Conservation (phyloP, 2,888 invertebrate genomes). For the Lepidochrysops patricia region DNA sequence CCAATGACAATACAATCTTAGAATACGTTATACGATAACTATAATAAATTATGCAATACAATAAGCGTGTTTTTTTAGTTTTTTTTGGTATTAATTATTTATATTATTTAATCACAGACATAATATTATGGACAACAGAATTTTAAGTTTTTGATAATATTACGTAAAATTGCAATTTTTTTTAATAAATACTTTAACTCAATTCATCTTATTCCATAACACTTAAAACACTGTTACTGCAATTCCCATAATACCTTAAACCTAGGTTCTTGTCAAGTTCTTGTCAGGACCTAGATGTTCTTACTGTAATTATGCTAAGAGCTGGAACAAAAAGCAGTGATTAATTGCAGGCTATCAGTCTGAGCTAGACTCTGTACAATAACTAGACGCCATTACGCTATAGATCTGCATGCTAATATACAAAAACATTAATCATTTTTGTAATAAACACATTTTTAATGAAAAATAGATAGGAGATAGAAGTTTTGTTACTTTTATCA, state of each 20-base stretch:
- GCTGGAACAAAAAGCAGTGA: constrained; percentile 53
- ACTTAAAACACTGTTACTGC: neutral
- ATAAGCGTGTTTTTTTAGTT: no score
- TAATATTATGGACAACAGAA: no score
- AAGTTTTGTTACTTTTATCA: no score
- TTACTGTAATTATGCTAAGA: constrained; percentile 56
- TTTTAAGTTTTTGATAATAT: no score
- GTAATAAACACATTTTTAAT: neutral
- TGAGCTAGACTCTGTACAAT: constrained; percentile 41
- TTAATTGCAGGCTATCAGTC: constrained; percentile 61
- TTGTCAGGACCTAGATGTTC: constrained; percentile 15
- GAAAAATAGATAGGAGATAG: neutral
- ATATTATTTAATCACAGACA: no score
- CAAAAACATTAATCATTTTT: constrained; percentile 2
- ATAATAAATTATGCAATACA: no score
- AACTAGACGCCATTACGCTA: constrained; percentile 26
- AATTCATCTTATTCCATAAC: neutral
- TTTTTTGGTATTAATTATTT: no score
- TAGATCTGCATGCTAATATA: constrained; percentile 14
- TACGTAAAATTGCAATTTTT: no score
- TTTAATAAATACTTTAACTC: no score
- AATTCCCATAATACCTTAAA: neutral
- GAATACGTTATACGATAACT: no score
- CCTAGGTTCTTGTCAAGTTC: neutral
- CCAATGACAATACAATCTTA: no score